phyloP scores from a whole-genome alignment of 2,888 invertebrate genomes.

The Strigamia transsilvanica region DNA sequence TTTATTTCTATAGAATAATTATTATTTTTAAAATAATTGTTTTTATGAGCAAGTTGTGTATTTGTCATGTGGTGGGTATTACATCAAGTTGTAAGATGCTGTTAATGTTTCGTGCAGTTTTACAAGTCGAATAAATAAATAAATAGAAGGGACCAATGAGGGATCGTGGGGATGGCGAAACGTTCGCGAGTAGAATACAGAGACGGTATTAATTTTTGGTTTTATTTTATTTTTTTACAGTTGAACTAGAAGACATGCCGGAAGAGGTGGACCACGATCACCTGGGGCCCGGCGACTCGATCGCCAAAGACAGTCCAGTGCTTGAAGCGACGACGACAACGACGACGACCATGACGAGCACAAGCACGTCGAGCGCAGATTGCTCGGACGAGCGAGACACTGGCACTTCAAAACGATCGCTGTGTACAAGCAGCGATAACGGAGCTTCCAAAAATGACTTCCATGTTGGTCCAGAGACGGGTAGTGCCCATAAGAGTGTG shows the following conservation, averaged over 20 bases:
- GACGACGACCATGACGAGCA: neutral
- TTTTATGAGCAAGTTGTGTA: neutral
- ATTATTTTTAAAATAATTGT: neutral
- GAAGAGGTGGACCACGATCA: conserved; percentile 58
- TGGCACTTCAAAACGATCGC: conserved; percentile 48
- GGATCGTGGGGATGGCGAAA: neutral
- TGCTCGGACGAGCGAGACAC: conserved; percentile 50
- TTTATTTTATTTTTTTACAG: conserved; percentile 61
- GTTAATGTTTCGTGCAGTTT: neutral
- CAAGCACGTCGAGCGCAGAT: conserved; percentile 41
- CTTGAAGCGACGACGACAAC: conserved; percentile 52
- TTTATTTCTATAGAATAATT: neutral
- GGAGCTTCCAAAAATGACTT: conserved; percentile 52
- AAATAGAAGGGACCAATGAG: conserved; percentile 14
- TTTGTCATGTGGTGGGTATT: neutral
- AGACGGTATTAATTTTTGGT: conserved; percentile 11
- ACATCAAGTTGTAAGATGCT: neutral
- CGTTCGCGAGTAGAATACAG: neutral
- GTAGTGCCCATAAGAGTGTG: conserved; percentile 10
- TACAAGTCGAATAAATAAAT: conserved; percentile 53
- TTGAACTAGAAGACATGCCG: conserved; percentile 62
- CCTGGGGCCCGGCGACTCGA: conserved; percentile 56
- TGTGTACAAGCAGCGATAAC: conserved; percentile 42
- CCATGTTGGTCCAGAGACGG: conserved; percentile 32
- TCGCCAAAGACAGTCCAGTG: conserved; percentile 54